These are phyloP conservation scores for Pseudomugil tenellus DNA, from an alignment of 2,797 vertebrate species.

Conservation along the genomic window DNA sequence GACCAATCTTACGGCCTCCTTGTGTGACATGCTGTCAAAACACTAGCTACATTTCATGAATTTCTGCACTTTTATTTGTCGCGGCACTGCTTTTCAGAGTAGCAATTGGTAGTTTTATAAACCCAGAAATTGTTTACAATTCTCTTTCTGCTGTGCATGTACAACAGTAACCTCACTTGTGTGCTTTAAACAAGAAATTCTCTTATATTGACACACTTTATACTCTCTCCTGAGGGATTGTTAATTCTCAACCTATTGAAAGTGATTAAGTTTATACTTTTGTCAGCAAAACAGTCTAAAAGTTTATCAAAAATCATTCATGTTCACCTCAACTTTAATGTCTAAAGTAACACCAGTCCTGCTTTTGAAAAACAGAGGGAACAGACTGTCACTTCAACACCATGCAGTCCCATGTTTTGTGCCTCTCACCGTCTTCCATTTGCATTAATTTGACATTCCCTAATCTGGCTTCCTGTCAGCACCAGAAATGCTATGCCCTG, in stretches of 20 bases:
- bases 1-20: conserved; percentile 65
- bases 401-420: conserved; percentile 68
- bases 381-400: conserved; percentile 67
- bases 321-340: conserved; percentile 50
- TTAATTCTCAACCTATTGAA: conserved; percentile 31
- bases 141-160: conserved; percentile 28
- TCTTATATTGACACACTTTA: conserved; percentile 12
- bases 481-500: conserved; percentile 67
- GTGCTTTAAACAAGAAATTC: conserved; percentile 6
- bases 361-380: conserved; percentile 51
- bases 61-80: conserved; percentile 74
- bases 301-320: conserved; percentile 57
- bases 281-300: conserved; percentile 17
- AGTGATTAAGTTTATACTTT: conserved; percentile 9
- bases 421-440: conserved; percentile 73
- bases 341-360: conserved; percentile 53
- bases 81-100: conserved; percentile 61
- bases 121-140: conserved; percentile 66
- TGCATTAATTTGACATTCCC: conserved; percentile 82
- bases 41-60: conserved; percentile 72
- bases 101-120: conserved; percentile 68
- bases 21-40: conserved; percentile 71
- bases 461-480: conserved; percentile 81
- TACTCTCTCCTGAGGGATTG: neutral
- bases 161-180: conserved; percentile 7